phyloP scores from a whole-genome alignment of 2,888 invertebrate genomes.

The Aphidoletes aphidimyza region DNA sequence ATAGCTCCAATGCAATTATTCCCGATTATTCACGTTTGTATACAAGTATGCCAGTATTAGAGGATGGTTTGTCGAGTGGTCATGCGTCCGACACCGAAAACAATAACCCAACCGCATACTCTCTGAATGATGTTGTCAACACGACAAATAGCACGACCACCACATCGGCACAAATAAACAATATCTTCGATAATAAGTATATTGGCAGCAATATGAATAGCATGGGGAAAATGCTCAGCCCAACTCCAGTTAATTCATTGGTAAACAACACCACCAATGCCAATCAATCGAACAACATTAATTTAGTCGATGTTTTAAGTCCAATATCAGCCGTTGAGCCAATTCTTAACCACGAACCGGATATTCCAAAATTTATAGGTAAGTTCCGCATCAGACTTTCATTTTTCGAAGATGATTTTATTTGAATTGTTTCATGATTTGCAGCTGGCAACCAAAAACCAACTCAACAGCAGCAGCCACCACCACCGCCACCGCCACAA shows the following conservation, averaged over 20 bases:
- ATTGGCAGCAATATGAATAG: not conserved
- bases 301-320: slow-evolving; percentile 36
- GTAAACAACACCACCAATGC: not conserved
- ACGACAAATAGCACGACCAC: not conserved
- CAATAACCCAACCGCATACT: slow-evolving; percentile 70
- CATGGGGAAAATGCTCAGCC: slow-evolving; percentile 11
- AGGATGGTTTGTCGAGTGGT: slow-evolving; percentile 93
- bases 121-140: not conserved
- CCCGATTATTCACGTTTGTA: slow-evolving; percentile 74
- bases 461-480: not conserved
- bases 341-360: not conserved
- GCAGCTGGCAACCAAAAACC: not conserved
- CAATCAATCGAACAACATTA: not conserved
- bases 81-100: slow-evolving; percentile 93
- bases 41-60: slow-evolving; percentile 89
- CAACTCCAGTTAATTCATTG: not conserved
- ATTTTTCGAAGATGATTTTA: too few species aligned
- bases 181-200: slow-evolving; percentile 6
- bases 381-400: too few species aligned
- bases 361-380: not conserved
- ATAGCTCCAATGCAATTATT: slow-evolving; percentile 54
- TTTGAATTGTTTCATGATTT: not conserved
- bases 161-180: not conserved
- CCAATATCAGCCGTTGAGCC: not conserved
- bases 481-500: slow-evolving; percentile 61